Percentiles rank a stretch among this genome's conserved stretches.
Conservation (phyloP, 1,140 invertebrate species). For the Armadillidium nasatum region DNA sequence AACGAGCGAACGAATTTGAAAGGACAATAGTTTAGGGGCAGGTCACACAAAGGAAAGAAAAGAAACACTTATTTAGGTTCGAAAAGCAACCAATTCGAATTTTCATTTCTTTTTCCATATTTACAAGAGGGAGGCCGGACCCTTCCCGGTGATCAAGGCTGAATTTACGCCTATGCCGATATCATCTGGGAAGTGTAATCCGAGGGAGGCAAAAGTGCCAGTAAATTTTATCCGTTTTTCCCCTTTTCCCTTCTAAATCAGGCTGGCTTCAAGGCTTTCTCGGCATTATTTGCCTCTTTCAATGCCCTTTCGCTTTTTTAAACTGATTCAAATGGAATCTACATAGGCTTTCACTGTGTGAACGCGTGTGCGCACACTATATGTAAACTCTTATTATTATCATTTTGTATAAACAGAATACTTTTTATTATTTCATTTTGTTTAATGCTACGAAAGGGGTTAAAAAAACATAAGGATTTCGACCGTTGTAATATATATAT, state of each 20-base stretch:
- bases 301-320: background rate
- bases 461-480: too few species aligned
- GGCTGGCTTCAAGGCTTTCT: background rate
- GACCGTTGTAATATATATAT: too few species aligned
- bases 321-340: background rate
- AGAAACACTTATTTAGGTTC: background rate
- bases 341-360: too few species aligned
- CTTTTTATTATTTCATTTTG: too few species aligned
- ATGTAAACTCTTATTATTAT: too few species aligned
- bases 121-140: background rate
- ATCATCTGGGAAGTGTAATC: background rate
- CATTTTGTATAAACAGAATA: too few species aligned
- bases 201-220: background rate
- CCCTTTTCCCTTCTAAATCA: background rate
- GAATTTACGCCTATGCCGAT: slow-evolving; percentile 2
- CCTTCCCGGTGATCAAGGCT: background rate
- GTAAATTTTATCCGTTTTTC: background rate
- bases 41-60: background rate
- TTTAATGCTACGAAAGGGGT: too few species aligned
- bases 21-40: too few species aligned
- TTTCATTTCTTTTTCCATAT: background rate
- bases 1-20: too few species aligned
- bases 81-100: background rate
- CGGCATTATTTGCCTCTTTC: slow-evolving; percentile 1
- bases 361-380: too few species aligned